Evolutionary conservation across 2,113 vertebrate species (phyloP).

Genomic region (Crotalus helleri): DNA sequence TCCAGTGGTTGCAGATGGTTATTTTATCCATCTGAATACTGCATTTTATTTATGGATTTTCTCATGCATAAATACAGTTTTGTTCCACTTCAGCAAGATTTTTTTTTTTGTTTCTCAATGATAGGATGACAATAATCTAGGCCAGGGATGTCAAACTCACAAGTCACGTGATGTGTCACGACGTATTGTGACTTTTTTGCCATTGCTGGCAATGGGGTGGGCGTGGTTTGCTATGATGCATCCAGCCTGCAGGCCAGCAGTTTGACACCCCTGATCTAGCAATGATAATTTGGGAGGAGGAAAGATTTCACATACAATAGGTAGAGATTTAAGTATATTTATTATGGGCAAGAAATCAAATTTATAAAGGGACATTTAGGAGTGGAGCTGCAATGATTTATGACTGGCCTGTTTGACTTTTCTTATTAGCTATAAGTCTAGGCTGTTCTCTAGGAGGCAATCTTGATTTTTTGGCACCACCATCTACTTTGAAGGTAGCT

Average conservation of each 20-base stretch:
- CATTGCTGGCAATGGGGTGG: too few relatives aligned
- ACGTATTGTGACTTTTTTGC: too few relatives aligned
- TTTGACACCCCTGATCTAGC: too few relatives aligned
- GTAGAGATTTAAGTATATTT: not conserved
- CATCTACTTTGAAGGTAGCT: not conserved
- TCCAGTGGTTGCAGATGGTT: slow-evolving; percentile 6
- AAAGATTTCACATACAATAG: not conserved
- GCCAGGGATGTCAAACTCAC: too few relatives aligned
- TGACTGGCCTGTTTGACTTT: not conserved
- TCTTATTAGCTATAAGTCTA: not conserved
- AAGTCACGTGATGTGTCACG: too few relatives aligned
- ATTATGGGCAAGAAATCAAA: not conserved
- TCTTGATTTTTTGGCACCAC: not conserved
- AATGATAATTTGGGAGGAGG: not conserved
- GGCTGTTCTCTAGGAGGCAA: not conserved
- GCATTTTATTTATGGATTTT: slow-evolving; percentile 7
- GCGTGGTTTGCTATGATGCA: too few relatives aligned
- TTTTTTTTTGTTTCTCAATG: not conserved
- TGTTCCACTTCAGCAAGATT: not conserved
- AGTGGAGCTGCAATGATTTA: not conserved
- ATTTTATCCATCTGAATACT: not conserved
- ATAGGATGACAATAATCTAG: not conserved
- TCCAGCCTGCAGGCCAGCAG: too few relatives aligned
- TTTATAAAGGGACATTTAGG: not conserved
- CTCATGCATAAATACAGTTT: not conserved